Conservation (phyloP, 1,140 invertebrate species). For the Neotoxoptera formosana region DNA sequence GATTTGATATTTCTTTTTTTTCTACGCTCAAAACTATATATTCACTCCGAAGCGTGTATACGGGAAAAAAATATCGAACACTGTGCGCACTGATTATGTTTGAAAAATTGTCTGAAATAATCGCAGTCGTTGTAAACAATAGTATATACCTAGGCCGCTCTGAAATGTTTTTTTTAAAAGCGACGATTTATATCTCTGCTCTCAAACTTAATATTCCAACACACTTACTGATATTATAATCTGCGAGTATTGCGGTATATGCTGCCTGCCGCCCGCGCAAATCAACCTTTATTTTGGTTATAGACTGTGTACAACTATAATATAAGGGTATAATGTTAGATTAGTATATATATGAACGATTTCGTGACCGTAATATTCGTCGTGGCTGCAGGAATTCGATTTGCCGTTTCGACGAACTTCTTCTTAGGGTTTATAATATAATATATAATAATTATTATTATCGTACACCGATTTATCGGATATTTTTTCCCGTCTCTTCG, state of each 20-base stretch:
- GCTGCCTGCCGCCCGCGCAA: too few relatives aligned
- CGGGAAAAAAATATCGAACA: not conserved
- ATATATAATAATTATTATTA: not conserved
- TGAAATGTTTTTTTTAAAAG: not conserved
- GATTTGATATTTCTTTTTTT: not conserved
- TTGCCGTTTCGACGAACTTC: conserved; percentile 12
- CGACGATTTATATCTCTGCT: not conserved
- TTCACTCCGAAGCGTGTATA: not conserved
- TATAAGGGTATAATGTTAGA: not conserved
- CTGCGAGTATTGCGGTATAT: not conserved
- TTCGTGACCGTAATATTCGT: not conserved
- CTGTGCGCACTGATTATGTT: not conserved
- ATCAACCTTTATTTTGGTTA: not conserved
- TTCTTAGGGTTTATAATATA: too few relatives aligned
- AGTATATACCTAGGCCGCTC: not conserved
- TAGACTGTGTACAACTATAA: not conserved
- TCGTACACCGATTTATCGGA: conserved; percentile 8
- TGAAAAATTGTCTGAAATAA: not conserved
- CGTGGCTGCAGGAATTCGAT: not conserved
- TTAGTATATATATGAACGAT: not conserved
- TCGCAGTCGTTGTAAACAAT: not conserved
- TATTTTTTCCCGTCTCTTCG: conserved; percentile 11
- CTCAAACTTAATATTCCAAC: not conserved
- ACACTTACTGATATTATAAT: not conserved
- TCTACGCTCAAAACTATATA: not conserved